Percentiles rank a stretch among this genome's conserved stretches.
Conservation (phyloP, 2,888 invertebrate species). For the Caenorhabditis becei region DNA sequence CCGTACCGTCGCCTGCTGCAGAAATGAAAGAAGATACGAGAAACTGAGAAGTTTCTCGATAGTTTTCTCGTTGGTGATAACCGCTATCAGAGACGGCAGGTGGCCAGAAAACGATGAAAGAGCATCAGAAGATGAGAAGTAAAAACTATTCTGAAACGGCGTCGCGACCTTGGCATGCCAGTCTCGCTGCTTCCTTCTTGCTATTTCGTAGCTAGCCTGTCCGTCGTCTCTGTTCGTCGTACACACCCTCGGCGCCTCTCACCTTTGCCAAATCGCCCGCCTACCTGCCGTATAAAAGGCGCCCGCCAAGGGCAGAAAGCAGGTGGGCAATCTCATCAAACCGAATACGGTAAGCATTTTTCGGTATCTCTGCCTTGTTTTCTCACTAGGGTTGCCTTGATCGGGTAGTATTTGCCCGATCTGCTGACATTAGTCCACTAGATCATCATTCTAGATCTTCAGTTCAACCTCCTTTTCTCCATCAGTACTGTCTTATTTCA, state of each 20-base stretch:
- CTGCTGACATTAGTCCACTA: not conserved
- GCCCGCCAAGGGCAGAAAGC: conserved; percentile 49
- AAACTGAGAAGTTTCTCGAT: conserved; percentile 23
- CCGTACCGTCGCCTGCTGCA: conserved; percentile 1
- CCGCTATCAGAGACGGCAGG: conserved; percentile 25
- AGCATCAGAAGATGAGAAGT: conserved; percentile 49
- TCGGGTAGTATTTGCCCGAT: conserved; percentile 1
- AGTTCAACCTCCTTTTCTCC: not conserved
- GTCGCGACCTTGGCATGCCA: conserved; percentile 61
- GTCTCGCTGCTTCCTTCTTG: conserved; percentile 48
- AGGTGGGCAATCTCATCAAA: conserved; percentile 69
- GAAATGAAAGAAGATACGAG: conserved; percentile 35
- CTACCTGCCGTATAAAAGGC: conserved; percentile 68
- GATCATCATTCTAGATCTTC: not conserved
- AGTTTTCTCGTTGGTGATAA: conserved; percentile 34
- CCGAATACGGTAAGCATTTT: conserved; percentile 61
- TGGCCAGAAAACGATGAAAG: conserved; percentile 52
- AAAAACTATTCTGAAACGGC: conserved; percentile 45
- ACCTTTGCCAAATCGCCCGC: conserved; percentile 64
- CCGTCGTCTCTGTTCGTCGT: conserved; percentile 40
- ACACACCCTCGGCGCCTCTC: conserved; percentile 49
- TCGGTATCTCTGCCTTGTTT: conserved; percentile 41
- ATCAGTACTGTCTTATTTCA: conserved; percentile 31
- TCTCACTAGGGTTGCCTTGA: conserved; percentile 12
- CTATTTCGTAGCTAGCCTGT: conserved; percentile 52